Evolutionary conservation across 1,140 invertebrate species (phyloP).

Genomic region (Acromyrmex charruanus): DNA sequence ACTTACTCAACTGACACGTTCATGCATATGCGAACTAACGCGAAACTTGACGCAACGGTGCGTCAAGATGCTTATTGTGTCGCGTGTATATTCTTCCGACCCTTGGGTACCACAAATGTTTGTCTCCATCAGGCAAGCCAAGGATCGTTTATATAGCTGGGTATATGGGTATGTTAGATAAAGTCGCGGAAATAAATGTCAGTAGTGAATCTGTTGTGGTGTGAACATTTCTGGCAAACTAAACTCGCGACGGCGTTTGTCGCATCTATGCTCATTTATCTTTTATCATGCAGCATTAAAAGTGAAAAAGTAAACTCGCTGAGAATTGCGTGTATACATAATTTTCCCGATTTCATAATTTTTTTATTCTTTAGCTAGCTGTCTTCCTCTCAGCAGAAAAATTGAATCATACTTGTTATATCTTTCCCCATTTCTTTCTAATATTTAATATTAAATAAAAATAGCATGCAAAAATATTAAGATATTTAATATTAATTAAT

Average conservation of each 20-base stretch:
- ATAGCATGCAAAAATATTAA: not conserved
- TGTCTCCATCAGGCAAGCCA: constrained; percentile 56
- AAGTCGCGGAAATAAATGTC: constrained; percentile 57
- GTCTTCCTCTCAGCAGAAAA: not conserved
- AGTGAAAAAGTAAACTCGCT: constrained; percentile 12
- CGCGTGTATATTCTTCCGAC: constrained; percentile 50
- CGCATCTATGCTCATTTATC: constrained; percentile 47
- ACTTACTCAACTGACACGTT: constrained; percentile 20
- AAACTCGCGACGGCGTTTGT: not conserved
- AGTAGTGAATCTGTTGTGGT: constrained; percentile 46
- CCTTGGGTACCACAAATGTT: constrained; percentile 60
- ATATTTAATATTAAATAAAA: not conserved
- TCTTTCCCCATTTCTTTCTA: not conserved
- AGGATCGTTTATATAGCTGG: constrained; percentile 61
- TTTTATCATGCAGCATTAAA: constrained; percentile 32
- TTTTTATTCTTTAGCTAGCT: not conserved
- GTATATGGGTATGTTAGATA: constrained; percentile 56
- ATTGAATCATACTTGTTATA: not conserved
- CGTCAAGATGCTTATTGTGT: constrained; percentile 57
- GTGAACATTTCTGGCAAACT: constrained; percentile 48
- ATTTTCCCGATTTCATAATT: not conserved
- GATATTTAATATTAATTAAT: constrained; percentile 8
- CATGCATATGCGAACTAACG: constrained; percentile 26
- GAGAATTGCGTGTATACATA: not conserved
- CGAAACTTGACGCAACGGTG: constrained; percentile 31